These are phyloP conservation scores for Stenodera caucasica DNA, from an alignment of 2,888 invertebrate genomes.

Conservation along the genomic window DNA sequence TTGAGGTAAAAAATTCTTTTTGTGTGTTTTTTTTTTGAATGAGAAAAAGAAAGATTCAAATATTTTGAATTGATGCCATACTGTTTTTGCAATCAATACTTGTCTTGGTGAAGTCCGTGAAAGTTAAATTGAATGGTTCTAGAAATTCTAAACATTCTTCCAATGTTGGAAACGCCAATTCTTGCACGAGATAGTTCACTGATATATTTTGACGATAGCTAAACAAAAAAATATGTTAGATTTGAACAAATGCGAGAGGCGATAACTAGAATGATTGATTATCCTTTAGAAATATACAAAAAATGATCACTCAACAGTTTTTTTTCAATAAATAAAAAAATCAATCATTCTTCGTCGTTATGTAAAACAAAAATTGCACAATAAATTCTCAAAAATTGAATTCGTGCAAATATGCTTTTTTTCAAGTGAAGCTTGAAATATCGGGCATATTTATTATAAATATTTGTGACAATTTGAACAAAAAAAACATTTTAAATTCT, in stretches of 20 bases:
- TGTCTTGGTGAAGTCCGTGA: conserved; percentile 68
- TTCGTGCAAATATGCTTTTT: neutral
- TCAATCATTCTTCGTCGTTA: neutral
- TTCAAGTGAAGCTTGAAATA: too few species aligned
- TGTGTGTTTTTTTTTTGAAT: neutral
- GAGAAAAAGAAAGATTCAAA: conserved; percentile 52
- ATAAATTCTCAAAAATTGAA: neutral
- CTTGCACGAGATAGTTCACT: conserved; percentile 81
- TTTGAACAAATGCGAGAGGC: conserved; percentile 10
- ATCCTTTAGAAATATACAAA: neutral
- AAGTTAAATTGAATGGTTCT: conserved; percentile 75
- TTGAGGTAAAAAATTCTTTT: neutral
- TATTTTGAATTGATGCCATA: conserved; percentile 62
- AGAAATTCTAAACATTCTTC: conserved; percentile 89
- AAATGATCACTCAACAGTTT: neutral
- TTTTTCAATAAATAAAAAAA: neutral
- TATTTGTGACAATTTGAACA: too few species aligned
- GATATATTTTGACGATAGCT: conserved; percentile 94
- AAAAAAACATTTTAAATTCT: too few species aligned
- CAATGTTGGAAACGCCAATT: conserved; percentile 84
- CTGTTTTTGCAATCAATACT: conserved; percentile 91
- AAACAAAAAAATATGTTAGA: conserved; percentile 50
- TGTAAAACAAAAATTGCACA: neutral
- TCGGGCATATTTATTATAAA: too few species aligned
- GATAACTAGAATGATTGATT: neutral